These are phyloP conservation scores for Pherbina coryleti DNA, from an alignment of 2,888 invertebrate genomes.

Conservation along the genomic window DNA sequence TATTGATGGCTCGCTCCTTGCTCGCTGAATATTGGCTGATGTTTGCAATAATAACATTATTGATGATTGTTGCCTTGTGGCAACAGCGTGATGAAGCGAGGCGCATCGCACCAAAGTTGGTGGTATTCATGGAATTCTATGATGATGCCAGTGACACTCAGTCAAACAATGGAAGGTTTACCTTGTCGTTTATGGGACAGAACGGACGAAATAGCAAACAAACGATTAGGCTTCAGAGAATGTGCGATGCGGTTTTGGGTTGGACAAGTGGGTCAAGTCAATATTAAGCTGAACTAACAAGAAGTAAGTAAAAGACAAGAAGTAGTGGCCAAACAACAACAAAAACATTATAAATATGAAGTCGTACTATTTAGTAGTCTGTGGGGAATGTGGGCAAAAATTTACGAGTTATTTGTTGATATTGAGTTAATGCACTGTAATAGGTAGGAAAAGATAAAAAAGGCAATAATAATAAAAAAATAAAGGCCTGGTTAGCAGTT, in stretches of 20 bases:
- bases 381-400: background rate
- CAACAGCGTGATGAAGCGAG: background rate
- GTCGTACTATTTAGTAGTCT: background rate
- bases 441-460: background rate
- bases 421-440: background rate
- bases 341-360: background rate
- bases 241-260: conserved; percentile 14
- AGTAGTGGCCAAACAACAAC: background rate
- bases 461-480: background rate
- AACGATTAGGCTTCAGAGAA: background rate
- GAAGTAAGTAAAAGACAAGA: background rate
- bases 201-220: background rate
- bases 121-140: conserved; percentile 1
- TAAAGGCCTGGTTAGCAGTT: background rate
- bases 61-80: background rate
- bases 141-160: conserved; percentile 13
- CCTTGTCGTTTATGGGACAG: background rate
- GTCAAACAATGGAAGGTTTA: background rate
- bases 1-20: background rate
- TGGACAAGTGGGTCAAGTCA: conserved; percentile 32
- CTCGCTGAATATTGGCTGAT: background rate
- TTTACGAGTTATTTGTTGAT: background rate
- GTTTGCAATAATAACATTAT: background rate
- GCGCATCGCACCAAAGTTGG: conserved; percentile 1
- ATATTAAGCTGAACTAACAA: background rate